Conservation (phyloP, 35 echinoderm and acorn worm genomes). For the Heliocidaris tuberculata region DNA sequence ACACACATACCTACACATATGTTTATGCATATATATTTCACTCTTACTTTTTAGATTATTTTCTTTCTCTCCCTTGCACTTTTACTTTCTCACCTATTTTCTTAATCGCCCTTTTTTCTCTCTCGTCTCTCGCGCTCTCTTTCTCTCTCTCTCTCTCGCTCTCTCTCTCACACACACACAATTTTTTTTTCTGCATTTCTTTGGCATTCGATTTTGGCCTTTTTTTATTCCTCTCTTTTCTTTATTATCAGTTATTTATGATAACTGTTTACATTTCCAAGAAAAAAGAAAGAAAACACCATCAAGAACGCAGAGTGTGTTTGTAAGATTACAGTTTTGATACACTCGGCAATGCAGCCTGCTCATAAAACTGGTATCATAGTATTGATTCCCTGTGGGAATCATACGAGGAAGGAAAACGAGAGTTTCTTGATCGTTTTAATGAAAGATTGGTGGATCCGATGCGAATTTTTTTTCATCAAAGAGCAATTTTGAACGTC, state of each 20-base stretch:
- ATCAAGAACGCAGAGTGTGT: not conserved
- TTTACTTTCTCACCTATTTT: not conserved
- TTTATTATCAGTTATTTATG: too few species aligned
- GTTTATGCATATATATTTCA: too few species aligned
- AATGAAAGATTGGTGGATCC: not conserved
- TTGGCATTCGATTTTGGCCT: too few species aligned
- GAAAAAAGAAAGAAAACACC: not conserved
- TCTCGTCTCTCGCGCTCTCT: not conserved
- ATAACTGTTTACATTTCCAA: not conserved
- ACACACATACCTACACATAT: too few species aligned
- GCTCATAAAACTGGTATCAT: not conserved
- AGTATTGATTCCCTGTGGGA: not conserved
- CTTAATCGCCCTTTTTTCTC: not conserved
- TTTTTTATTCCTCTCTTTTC: too few species aligned
- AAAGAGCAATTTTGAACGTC: not conserved
- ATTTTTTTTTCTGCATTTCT: too few species aligned
- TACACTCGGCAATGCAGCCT: not conserved
- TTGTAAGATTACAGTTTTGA: not conserved
- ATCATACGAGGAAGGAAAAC: not conserved
- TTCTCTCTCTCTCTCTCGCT: not conserved
- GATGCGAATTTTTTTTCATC: not conserved
- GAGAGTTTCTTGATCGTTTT: constrained; percentile 2
- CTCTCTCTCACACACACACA: not conserved
- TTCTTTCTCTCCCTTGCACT: too few species aligned
- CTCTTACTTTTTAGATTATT: too few species aligned